phyloP scores from a whole-genome alignment of 2,888 invertebrate genomes.

The Acleris sparsana region DNA sequence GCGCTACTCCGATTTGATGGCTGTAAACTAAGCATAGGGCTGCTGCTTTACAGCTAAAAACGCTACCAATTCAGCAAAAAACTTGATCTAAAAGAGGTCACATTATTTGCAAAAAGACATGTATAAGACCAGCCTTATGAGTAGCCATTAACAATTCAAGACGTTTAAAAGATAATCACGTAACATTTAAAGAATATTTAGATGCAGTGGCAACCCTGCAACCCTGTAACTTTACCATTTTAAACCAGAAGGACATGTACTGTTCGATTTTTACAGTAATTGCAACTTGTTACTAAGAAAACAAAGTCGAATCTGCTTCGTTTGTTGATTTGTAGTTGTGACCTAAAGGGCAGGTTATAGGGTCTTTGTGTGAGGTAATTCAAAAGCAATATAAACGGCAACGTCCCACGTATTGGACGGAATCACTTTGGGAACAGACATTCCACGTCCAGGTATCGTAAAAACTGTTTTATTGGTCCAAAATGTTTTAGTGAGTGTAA shows the following conservation, averaged over 20 bases:
- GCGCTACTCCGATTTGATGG: constrained; percentile 49
- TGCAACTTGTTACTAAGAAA: too few species aligned
- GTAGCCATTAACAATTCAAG: too few species aligned
- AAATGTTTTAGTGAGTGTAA: constrained; percentile 78
- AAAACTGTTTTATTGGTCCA: constrained; percentile 74
- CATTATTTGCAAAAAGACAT: too few species aligned
- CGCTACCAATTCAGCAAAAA: neutral
- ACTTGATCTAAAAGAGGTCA: neutral
- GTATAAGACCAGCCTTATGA: too few species aligned
- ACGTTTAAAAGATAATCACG: too few species aligned
- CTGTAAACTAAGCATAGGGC: constrained; percentile 40
- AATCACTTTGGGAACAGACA: constrained; percentile 68
- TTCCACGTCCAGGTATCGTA: constrained; percentile 69
- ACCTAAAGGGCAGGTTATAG: neutral
- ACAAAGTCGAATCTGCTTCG: too few species aligned
- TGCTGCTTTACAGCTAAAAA: neutral
- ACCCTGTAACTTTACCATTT: too few species aligned
- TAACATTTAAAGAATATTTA: too few species aligned
- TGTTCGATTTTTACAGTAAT: too few species aligned
- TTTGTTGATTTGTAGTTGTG: too few species aligned
- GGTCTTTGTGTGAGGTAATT: constrained; percentile 40
- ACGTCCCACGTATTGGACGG: constrained; percentile 49
- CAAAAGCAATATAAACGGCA: constrained; percentile 44
- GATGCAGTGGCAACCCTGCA: too few species aligned
- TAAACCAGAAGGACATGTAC: too few species aligned